Evolutionary conservation across 2,888 invertebrate genomes (phyloP).

Genomic region (Anthrax anthrax): DNA sequence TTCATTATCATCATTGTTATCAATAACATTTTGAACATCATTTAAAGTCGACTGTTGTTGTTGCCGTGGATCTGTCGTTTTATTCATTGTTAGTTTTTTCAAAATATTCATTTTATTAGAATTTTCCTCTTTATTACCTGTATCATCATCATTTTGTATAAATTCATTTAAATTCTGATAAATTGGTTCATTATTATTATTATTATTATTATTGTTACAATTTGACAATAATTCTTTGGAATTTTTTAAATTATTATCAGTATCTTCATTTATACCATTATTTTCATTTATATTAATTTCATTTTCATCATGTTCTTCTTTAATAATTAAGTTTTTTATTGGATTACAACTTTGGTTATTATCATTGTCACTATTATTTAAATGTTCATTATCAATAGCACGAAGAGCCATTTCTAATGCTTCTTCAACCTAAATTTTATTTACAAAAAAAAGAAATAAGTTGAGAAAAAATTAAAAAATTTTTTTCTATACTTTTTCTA

Average conservation of each 20-base stretch:
- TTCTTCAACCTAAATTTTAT: slow-evolving; percentile 40
- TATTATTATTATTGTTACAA: too few species aligned
- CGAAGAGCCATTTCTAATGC: slow-evolving; percentile 48
- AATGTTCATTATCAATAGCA: slow-evolving; percentile 43
- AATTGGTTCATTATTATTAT: slow-evolving; percentile 24
- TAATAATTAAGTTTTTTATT: too few species aligned
- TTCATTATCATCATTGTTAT: not conserved
- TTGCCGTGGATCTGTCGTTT: too few species aligned
- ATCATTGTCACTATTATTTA: slow-evolving; percentile 4
- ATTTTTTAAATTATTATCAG: not conserved
- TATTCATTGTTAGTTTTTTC: too few species aligned
- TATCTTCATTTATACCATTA: not conserved
- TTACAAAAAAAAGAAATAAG: slow-evolving; percentile 6
- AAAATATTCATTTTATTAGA: too few species aligned
- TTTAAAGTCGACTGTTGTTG: too few species aligned
- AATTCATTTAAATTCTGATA: slow-evolving; percentile 33
- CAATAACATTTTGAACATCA: not conserved
- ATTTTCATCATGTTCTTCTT: not conserved
- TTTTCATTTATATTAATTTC: not conserved
- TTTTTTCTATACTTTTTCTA: too few species aligned
- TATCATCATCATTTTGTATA: too few species aligned
- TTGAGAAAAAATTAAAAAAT: too few species aligned
- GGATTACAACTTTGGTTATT: not conserved
- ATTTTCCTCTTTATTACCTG: too few species aligned
- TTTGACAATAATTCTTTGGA: not conserved